Conservation (phyloP, 23 tunicate species). For the Clavelina lepadiformis region DNA sequence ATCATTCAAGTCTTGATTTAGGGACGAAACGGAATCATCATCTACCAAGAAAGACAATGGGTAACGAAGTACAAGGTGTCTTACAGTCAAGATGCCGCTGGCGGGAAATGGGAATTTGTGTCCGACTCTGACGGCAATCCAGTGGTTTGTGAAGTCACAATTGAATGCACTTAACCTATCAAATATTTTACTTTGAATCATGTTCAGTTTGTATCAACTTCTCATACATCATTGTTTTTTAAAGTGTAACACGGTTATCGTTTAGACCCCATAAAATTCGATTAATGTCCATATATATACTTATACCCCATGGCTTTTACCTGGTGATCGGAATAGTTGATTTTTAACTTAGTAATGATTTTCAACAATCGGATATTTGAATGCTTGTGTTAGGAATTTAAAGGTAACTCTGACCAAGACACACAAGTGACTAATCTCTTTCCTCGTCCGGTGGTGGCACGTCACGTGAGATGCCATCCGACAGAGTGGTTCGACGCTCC, state of each 20-base stretch:
- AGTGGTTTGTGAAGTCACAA: too few species aligned
- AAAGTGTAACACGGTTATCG: too few species aligned
- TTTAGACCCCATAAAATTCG: too few species aligned
- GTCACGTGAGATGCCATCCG: slow-evolving; percentile 68
- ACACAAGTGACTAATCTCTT: slow-evolving; percentile 85
- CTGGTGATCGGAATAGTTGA: too few species aligned
- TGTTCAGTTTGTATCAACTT: too few species aligned
- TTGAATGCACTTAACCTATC: too few species aligned
- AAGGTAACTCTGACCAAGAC: slow-evolving; percentile 72
- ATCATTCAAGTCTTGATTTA: background rate
- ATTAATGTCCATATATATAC: too few species aligned
- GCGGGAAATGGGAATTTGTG: slow-evolving; percentile 60
- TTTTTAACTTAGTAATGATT: background rate
- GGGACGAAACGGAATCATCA: slow-evolving; percentile 65
- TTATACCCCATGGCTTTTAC: background rate
- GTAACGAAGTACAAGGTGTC: slow-evolving; percentile 71
- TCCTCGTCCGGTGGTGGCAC: slow-evolving; percentile 73
- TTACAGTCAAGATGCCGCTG: slow-evolving; percentile 54
- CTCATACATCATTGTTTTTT: too few species aligned
- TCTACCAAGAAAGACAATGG: slow-evolving; percentile 62
- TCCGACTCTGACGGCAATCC: slow-evolving; percentile 48
- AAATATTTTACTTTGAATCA: too few species aligned
- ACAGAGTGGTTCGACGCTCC: slow-evolving; percentile 42
- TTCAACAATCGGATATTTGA: too few species aligned
- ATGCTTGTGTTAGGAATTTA: slow-evolving; percentile 20